Percentiles rank a stretch among this genome's conserved stretches.
Evolutionary conservation across 2,888 invertebrate species (phyloP).

Genomic region (Eristalis pertinax): DNA sequence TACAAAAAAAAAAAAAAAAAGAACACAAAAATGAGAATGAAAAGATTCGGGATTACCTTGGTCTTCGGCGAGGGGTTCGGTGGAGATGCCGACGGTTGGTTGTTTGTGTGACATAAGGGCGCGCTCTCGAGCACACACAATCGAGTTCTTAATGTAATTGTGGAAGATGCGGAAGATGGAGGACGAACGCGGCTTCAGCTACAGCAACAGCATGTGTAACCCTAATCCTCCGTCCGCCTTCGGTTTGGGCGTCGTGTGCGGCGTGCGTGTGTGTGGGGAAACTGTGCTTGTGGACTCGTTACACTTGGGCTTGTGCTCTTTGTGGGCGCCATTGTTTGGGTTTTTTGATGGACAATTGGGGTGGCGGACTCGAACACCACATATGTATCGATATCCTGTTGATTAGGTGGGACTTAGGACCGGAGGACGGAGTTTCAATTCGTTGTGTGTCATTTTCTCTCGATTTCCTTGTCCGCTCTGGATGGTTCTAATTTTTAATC

Average conservation of each 20-base stretch:
- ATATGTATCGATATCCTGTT: conserved; percentile 48
- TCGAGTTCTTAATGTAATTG: conserved; percentile 71
- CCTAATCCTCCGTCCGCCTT: conserved; percentile 62
- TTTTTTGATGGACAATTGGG: conserved; percentile 69
- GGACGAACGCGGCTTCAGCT: background rate
- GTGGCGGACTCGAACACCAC: conserved; percentile 40
- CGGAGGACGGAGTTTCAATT: conserved; percentile 54
- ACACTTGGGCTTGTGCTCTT: conserved; percentile 27
- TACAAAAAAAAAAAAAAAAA: conserved; percentile 19
- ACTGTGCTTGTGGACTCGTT: conserved; percentile 44
- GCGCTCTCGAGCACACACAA: conserved; percentile 68
- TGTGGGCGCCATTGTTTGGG: conserved; percentile 26
- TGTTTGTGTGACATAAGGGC: conserved; percentile 69
- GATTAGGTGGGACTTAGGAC: conserved; percentile 61
- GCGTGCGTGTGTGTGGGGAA: background rate
- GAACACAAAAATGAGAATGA: conserved; percentile 43
- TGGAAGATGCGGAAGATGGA: conserved; percentile 3
- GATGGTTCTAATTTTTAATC: conserved; percentile 60
- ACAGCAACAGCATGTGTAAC: conserved; percentile 41
- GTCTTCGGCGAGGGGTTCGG: conserved; percentile 7
- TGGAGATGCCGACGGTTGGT: conserved; percentile 57
- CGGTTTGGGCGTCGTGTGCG: conserved; percentile 3
- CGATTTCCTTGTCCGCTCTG: conserved; percentile 43
- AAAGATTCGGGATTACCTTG: conserved; percentile 71
- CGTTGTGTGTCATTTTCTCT: conserved; percentile 53